phyloP scores from a whole-genome alignment of 2,797 vertebrate genomes.

The Halcyon leucocephala region DNA sequence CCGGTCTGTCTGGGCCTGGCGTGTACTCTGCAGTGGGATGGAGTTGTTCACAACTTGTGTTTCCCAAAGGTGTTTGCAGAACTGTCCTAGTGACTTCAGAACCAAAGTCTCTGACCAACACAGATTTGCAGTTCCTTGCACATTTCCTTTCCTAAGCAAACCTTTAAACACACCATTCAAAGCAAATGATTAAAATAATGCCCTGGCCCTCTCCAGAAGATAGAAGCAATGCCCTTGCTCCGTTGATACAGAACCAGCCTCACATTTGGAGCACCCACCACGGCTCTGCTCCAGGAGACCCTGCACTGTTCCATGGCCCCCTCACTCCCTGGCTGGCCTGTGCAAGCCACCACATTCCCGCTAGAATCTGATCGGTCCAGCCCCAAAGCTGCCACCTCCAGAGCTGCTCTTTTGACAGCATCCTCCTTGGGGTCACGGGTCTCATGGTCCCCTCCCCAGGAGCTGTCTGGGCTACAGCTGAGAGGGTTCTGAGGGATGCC shows the following conservation, averaged over 20 bases:
- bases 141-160: neutral
- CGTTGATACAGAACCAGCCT: neutral
- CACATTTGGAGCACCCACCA: neutral
- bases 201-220: neutral
- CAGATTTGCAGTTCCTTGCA: neutral
- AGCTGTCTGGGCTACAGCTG: neutral
- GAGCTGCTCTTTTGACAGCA: fast-evolving
- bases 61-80: neutral
- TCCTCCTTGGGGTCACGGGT: fast-evolving
- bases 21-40: fast-evolving
- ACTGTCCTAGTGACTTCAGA: neutral
- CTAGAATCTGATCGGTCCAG: neutral
- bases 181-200: neutral
- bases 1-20: fast-evolving
- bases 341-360: neutral
- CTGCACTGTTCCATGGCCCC: fast-evolving
- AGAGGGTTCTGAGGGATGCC: neutral
- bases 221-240: fast-evolving
- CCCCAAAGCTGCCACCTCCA: neutral
- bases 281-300: neutral
- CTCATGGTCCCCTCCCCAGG: neutral
- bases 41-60: neutral
- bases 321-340: fast-evolving
- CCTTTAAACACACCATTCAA: neutral
- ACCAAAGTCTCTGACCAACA: fast-evolving